Base-by-base conservation (phyloP, 2,888 invertebrate species). In the Andrena marginata region DNA sequence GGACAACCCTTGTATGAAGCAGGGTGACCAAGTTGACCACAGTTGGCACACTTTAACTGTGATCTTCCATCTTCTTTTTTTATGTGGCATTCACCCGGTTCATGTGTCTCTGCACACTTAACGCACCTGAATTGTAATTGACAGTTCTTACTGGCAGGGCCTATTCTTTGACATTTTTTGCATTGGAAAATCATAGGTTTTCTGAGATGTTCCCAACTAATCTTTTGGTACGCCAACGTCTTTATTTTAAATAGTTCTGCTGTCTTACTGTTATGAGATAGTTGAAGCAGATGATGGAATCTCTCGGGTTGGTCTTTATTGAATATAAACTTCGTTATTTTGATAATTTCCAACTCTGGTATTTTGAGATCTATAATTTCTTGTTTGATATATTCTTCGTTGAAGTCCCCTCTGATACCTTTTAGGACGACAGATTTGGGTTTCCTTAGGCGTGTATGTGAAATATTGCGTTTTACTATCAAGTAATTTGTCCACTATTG, bases 121-220 rank as follows among this genome's bases (percentile, higher is more conserved):
- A 64, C 64, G 10, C 64, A 64, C 0, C 64, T 6, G 42, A 16
- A 64, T 2, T 13, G 20, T 7, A 64, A 1, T 0, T 64, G n/a
- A 3, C 26, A 64, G 2, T 64, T 64, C 4, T 10, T 23, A 23
- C 64, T 64, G 23, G 42, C 35, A 10, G 48, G 23, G 0, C 64
- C 64, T 13, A 48, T 42, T 4, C 48, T 31, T n/a, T 64, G 64
- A n/a, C 64, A 64, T 8, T 64, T 64, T 13, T 16, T n/a, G 48
- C 64, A 64, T 42, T 64, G 42, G 13, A 35, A 64, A 0, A 64
- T 64, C 7, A 16, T 10, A 4, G 26, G 23, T 42, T 42, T 64
- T 4, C 6, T 35, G 1, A 64, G n/a, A 33, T 23, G 64, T 20
- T 64, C 64, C 64, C 64, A 64, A 1, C 20, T 64, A 7, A 64